Evolutionary conservation across 2,888 invertebrate species (phyloP).

Genomic region (Acronicta aceris): DNA sequence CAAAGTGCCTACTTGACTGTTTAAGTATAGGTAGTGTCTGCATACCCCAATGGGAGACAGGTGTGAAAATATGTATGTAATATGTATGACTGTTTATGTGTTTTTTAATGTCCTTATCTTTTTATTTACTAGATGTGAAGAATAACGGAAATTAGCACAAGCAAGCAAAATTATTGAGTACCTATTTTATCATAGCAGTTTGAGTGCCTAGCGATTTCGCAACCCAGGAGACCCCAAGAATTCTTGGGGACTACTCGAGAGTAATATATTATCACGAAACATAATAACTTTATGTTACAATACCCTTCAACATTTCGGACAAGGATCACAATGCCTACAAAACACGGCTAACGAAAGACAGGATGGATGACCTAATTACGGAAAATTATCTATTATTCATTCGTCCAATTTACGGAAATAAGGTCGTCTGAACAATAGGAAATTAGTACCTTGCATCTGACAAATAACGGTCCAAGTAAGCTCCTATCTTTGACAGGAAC

Average conservation of each 20-base stretch:
- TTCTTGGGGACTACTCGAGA: neutral
- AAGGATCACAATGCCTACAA: conserved; percentile 25
- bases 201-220: neutral
- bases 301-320: conserved; percentile 17
- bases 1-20: no score
- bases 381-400: conserved; percentile 39
- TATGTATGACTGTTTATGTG: no score
- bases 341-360: conserved; percentile 31
- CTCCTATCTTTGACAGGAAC: conserved; percentile 51
- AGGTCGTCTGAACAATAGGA: conserved; percentile 42
- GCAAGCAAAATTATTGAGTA: neutral
- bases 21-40: no score
- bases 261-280: conserved; percentile 10
- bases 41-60: no score
- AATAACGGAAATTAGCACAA: neutral
- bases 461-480: conserved; percentile 48
- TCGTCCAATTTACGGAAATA: conserved; percentile 26
- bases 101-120: no score
- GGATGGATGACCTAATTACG: conserved; percentile 40
- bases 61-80: no score
- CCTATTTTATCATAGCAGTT: neutral
- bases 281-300: conserved; percentile 19
- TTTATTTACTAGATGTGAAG: no score
- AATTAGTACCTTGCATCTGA: conserved; percentile 52
- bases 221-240: neutral